A percentile compares a stretch with the other conserved stretches of the same genome.
These are phyloP conservation scores for Montipora capitata DNA, from an alignment of 92 coral and sea anemone species.

Conservation along the genomic window DNA sequence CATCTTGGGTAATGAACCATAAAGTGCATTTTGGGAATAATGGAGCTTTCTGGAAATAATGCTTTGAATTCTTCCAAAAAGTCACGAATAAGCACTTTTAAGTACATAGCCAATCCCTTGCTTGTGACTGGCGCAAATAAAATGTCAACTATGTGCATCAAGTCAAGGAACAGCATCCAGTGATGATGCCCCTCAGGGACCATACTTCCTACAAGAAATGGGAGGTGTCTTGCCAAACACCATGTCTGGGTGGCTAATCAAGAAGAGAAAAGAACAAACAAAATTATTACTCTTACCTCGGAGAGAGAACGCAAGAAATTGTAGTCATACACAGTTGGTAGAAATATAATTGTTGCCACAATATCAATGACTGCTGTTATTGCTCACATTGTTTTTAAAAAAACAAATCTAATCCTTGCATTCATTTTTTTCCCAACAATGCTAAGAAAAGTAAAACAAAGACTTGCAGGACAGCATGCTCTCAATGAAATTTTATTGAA, in stretches of 20 bases:
- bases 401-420: too few species aligned
- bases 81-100: constrained; percentile 36
- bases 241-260: constrained; percentile 70
- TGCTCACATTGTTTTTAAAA: too few species aligned
- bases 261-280: neutral
- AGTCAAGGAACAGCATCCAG: constrained; percentile 54
- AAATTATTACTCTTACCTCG: neutral
- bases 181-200: constrained; percentile 47
- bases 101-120: constrained; percentile 34
- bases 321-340: neutral
- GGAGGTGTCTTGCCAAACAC: constrained; percentile 63
- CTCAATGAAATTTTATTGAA: neutral
- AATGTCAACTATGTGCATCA: constrained; percentile 68
- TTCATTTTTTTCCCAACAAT: too few species aligned
- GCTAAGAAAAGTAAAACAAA: too few species aligned
- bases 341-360: too few species aligned
- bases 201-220: constrained; percentile 41
- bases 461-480: neutral
- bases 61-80: constrained; percentile 57
- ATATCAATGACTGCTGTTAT: too few species aligned
- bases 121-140: constrained; percentile 48
- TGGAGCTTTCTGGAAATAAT: constrained; percentile 37
- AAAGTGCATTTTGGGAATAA: constrained; percentile 73
- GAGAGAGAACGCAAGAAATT: neutral
- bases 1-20: constrained; percentile 64